Base-by-base conservation (phyloP, 2,113 vertebrate genomes). In the Callaeas wilsoni region DNA sequence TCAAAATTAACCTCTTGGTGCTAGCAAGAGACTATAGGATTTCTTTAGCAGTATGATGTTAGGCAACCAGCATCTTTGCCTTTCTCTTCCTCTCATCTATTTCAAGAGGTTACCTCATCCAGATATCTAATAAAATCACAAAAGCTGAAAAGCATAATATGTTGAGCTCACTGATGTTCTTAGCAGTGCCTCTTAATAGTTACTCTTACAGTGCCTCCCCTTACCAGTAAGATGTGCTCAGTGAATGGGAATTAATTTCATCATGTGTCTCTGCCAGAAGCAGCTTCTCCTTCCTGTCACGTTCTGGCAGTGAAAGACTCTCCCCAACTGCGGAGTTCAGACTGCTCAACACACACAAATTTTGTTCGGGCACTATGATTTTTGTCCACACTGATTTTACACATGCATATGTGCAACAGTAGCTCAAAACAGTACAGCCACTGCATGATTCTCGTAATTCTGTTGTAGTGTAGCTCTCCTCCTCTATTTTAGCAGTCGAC, bases 231-330 rank as follows among this genome's bases (percentile, higher is more conserved):
- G 89, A 87, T 19, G 89, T 91, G 91, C 62, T 79, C 25, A 2
- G 70, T 85, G 83, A 84, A 89, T 25, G 5, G 63, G 75, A 96
- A 84, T 69, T 94, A 96, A 95, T 85, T 88, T 84, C 80, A 75
- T 94, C 82, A 49, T 19, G 35, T 12, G 42, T 17, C 80, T 64
- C 53, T 10, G 44, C 85, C 83, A 96, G 88, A 91, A 93, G 84
- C 4, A 0, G 73, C 69, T 96, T 88, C 83, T 96, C 79, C 79
- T 96, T 93, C 90, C 88, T 78, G 60, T 90, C 90, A 89, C 8
- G 1, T 78, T 93, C 76, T 1, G 17, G 93, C 1, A 1, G 17
- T 42, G 80, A 92, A 89, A 81, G 76, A 32, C 64, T 88, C 56
- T 77, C 44, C 63, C 57, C 49, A 55, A 7, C 42, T 52, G 85